phyloP scores from a whole-genome alignment of 23 tunicate genomes.

The Clavelina lepadiformis region DNA sequence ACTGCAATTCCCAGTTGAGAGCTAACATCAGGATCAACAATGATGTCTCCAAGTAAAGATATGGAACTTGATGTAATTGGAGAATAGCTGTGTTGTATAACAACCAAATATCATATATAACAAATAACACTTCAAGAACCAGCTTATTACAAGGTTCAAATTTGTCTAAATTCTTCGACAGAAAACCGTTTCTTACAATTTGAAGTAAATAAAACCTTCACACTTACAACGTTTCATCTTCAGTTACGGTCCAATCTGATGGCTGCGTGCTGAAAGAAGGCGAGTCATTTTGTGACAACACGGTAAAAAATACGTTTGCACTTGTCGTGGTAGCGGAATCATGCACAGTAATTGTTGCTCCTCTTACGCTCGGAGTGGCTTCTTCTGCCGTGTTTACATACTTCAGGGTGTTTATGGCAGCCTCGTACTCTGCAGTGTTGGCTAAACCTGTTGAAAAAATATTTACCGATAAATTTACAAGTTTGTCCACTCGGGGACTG shows the following conservation, averaged over 20 bases:
- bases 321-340: background rate
- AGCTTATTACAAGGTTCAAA: background rate
- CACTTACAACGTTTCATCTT: constrained; percentile 9
- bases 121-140: background rate
- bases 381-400: constrained; percentile 25
- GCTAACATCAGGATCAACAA: constrained; percentile 14
- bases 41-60: background rate
- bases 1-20: constrained; percentile 28
- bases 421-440: constrained; percentile 18
- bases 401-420: constrained; percentile 12
- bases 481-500: no score
- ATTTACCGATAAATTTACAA: no score
- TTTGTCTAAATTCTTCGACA: background rate
- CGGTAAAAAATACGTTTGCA: constrained; percentile 19
- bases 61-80: constrained; percentile 7
- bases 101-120: background rate
- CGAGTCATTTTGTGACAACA: constrained; percentile 27
- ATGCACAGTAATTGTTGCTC: constrained; percentile 2
- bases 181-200: no score
- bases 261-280: constrained; percentile 22
- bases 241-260: background rate
- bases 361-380: constrained; percentile 12
- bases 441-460: constrained; percentile 1
- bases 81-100: constrained; percentile 7
- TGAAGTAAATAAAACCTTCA: no score